phyloP scores from a whole-genome alignment of 2,888 invertebrate genomes.

The Caenorhabditis sp. region DNA sequence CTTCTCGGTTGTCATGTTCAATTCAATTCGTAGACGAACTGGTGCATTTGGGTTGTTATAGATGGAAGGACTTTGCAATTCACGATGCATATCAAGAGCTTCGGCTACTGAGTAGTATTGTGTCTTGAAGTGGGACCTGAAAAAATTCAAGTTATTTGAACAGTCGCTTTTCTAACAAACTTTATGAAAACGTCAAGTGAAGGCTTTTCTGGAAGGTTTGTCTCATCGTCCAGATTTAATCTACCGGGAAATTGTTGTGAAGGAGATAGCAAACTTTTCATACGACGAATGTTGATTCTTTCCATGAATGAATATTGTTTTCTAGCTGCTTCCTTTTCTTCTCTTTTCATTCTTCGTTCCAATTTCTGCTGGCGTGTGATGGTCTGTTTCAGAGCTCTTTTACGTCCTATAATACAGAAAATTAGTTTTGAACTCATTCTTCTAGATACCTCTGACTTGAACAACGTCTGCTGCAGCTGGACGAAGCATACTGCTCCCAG shows the following conservation, averaged over 20 bases:
- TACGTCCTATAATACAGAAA: slow-evolving; percentile 69
- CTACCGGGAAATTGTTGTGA: slow-evolving; percentile 81
- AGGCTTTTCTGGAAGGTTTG: slow-evolving; percentile 76
- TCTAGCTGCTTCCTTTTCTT: slow-evolving; percentile 80
- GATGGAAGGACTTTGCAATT: slow-evolving; percentile 89
- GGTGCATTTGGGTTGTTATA: slow-evolving; percentile 89
- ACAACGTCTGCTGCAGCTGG: slow-evolving; percentile 60
- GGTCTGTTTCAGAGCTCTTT: slow-evolving; percentile 79
- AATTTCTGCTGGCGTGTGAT: slow-evolving; percentile 78
- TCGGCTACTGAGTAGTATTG: slow-evolving; percentile 88
- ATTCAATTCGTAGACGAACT: slow-evolving; percentile 88
- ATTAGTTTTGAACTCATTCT: not conserved
- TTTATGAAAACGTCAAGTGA: slow-evolving; percentile 75
- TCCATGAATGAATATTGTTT: slow-evolving; percentile 82
- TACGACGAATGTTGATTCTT: slow-evolving; percentile 79
- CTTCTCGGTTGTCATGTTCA: slow-evolving; percentile 90
- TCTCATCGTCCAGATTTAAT: slow-evolving; percentile 76
- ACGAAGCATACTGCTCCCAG: slow-evolving; percentile 56
- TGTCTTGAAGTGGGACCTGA: slow-evolving; percentile 84
- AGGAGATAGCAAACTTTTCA: slow-evolving; percentile 80
- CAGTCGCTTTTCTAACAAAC: slow-evolving; percentile 29
- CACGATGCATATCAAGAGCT: slow-evolving; percentile 89
- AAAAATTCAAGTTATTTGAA: not conserved
- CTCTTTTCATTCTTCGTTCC: slow-evolving; percentile 78
- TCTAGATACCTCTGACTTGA: slow-evolving; percentile 64